These are phyloP conservation scores for Pseudochirops cupreus DNA, from an alignment of 2,797 vertebrate species.

Conservation along the genomic window DNA sequence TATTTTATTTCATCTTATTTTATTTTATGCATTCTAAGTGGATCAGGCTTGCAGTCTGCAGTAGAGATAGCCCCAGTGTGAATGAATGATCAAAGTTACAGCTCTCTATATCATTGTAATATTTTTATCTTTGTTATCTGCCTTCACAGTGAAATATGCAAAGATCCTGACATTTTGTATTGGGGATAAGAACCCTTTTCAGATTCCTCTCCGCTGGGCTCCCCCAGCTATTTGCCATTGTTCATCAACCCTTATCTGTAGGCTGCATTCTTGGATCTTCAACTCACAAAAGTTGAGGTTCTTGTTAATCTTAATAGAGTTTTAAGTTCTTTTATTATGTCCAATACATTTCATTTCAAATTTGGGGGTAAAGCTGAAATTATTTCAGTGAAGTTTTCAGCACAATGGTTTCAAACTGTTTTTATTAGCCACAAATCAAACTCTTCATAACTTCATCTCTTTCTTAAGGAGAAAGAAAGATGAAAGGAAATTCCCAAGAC, in stretches of 20 bases:
- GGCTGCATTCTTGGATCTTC: background rate
- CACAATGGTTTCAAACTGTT: background rate
- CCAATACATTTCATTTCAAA: constrained; percentile 26
- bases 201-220: background rate
- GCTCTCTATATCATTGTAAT: background rate
- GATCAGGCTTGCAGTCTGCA: rapidly evolving
- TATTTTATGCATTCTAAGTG: background rate
- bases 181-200: constrained; percentile 7
- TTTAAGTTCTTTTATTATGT: constrained; percentile 2
- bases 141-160: background rate
- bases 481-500: background rate
- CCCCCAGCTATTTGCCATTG: background rate
- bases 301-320: constrained; percentile 23
- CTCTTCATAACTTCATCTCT: too few relatives aligned
- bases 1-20: background rate
- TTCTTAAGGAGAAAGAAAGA: background rate
- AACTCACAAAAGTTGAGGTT: background rate
- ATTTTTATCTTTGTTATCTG: rapidly evolving
- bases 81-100: background rate
- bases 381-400: constrained; percentile 43
- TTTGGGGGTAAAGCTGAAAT: background rate
- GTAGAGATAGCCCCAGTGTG: rapidly evolving
- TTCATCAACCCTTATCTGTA: background rate
- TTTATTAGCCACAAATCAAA: background rate
- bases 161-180: background rate